Conservation (phyloP, 2,888 invertebrate species). For the Lasiommata megera region DNA sequence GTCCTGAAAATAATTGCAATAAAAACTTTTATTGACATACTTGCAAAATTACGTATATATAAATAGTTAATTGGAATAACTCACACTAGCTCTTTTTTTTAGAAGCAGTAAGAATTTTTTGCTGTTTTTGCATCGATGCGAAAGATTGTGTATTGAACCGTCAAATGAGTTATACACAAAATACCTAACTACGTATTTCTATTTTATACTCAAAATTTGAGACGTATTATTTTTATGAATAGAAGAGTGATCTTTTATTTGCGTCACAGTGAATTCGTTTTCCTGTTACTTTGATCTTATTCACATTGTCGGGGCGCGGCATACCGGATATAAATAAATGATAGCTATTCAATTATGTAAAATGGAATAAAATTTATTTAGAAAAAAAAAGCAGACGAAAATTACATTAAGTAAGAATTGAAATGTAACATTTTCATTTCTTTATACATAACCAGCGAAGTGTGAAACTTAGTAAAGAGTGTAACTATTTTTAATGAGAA, state of each 20-base stretch:
- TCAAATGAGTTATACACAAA: no score
- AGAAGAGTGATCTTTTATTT: no score
- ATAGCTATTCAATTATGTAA: slow-evolving; percentile 9
- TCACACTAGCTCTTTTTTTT: no score
- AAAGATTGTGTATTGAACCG: no score
- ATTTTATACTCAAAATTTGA: background rate
- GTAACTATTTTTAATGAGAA: slow-evolving; percentile 17
- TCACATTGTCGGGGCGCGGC: slow-evolving; percentile 1
- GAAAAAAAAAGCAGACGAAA: background rate
- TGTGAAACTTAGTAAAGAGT: slow-evolving; percentile 14
- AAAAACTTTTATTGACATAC: no score
- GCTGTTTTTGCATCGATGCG: no score
- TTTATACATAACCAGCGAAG: slow-evolving; percentile 16
- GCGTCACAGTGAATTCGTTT: background rate
- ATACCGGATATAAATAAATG: background rate
- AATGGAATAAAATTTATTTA: slow-evolving; percentile 1
- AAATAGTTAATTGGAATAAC: no score
- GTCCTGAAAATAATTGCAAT: no score
- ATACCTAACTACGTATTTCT: no score
- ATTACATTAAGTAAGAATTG: slow-evolving; percentile 10
- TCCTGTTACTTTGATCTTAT: background rate
- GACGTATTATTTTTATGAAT: no score
- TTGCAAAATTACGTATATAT: no score
- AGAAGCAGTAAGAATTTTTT: no score
- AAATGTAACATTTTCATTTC: slow-evolving; percentile 11